Base-by-base conservation (phyloP, 2,888 invertebrate genomes). In the Didymodactylos carnosus region DNA sequence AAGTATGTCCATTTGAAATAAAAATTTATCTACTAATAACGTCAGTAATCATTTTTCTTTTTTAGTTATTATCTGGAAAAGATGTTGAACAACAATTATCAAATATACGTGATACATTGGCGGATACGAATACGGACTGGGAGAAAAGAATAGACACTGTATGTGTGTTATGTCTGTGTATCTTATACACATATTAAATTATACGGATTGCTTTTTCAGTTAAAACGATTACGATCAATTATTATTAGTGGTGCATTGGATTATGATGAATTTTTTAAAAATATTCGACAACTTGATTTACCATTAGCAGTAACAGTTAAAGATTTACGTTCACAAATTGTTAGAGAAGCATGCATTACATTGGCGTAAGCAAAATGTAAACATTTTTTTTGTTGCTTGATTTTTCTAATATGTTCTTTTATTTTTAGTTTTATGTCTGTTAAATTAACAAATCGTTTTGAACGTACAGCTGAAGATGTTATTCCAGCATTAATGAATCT, bases 261-360 rank as follows among this genome's bases (percentile, higher is more conserved):
- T 40, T 70, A 75, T 46, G 70, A 72, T 10, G 41, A 72, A 43
- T 72, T 75, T n/a, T 72, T 46, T 41, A 41, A 69, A 40, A 23
- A 3, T 1, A 39, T 75, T 35, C 39, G 51, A 27, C 88, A 87
- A 77, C 81, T 92, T 72, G 90, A 92, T 72, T 87, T 89, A 79
- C 88, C 92, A 35, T 89, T 94, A 80, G 88, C 91, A 76, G 87
- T 87, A 76, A 89, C 91, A 39, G 78, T 81, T 43, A 81, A 80
- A 76, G 84, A 84, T 77, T 78, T 84, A 43, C 77, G 84, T 80
- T 97, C 95, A 78, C 91, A 91, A 85, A 91, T 95, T 76, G 94
- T 94, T 1, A 87, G 97, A 71, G 98, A 98, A 83, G 92, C 92
- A 2, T 95, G 94, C 81, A 90, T 95, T 76, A 92, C 94, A 0